phyloP scores from a whole-genome alignment of 2,888 invertebrate species.

The Pteria penguin region DNA sequence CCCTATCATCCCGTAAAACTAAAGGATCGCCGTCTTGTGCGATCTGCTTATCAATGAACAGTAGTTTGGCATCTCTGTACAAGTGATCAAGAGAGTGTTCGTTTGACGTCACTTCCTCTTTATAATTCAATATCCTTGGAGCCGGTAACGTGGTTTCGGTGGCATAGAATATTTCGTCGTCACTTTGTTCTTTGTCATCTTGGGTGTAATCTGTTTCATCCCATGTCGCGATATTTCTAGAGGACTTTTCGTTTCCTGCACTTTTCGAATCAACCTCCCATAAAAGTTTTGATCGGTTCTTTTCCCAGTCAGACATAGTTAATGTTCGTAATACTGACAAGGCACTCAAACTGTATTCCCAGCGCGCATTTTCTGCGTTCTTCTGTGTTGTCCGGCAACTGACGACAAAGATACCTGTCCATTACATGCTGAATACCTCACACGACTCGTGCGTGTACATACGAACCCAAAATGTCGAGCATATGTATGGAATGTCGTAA shows the following conservation, averaged over 20 bases:
- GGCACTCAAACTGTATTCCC: too few relatives aligned
- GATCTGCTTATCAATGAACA: neutral
- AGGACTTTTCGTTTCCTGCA: neutral
- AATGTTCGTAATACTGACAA: neutral
- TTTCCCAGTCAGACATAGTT: neutral
- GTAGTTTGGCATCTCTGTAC: neutral
- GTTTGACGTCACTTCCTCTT: neutral
- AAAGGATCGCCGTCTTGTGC: neutral
- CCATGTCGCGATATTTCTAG: neutral
- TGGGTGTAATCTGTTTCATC: slow-evolving; percentile 2
- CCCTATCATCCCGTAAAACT: neutral
- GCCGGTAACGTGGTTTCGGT: slow-evolving; percentile 20
- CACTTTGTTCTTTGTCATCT: neutral
- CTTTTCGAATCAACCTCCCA: slow-evolving; percentile 9
- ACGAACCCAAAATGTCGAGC: too few relatives aligned
- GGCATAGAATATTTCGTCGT: slow-evolving; percentile 15
- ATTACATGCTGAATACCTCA: too few relatives aligned
- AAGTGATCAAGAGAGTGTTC: neutral
- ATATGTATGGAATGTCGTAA: too few relatives aligned
- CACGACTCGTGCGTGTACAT: too few relatives aligned
- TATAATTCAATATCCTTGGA: neutral
- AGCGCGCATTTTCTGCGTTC: too few relatives aligned
- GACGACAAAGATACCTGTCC: too few relatives aligned
- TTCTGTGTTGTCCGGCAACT: too few relatives aligned
- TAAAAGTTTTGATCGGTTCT: slow-evolving; percentile 1